phyloP scores from a whole-genome alignment of 2,888 invertebrate species.

The Micropterix aruncella region DNA sequence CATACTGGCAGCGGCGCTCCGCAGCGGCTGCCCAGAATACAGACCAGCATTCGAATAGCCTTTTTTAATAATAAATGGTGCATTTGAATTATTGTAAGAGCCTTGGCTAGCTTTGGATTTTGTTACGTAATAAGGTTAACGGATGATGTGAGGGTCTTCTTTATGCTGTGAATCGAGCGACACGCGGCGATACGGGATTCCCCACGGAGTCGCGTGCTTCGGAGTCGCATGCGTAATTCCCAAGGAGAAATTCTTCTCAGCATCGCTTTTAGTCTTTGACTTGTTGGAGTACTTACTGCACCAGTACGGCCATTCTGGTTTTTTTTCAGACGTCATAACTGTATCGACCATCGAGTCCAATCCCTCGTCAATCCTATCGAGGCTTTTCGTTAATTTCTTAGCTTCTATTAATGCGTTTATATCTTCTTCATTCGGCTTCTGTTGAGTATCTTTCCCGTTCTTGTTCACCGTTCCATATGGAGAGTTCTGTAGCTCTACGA shows the following conservation, averaged over 20 bases:
- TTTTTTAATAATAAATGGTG: slow-evolving; percentile 42
- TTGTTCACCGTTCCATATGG: slow-evolving; percentile 9
- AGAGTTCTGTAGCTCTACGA: slow-evolving; percentile 29
- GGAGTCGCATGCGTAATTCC: slow-evolving; percentile 16
- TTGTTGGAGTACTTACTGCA: slow-evolving; percentile 25
- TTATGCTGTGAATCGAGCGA: slow-evolving; percentile 9
- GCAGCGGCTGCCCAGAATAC: slow-evolving; percentile 42
- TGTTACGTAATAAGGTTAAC: slow-evolving; percentile 25
- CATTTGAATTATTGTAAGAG: slow-evolving; percentile 21
- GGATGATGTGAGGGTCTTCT: slow-evolving; percentile 8
- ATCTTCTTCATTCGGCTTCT: slow-evolving; percentile 10
- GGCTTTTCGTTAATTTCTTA: slow-evolving; percentile 54
- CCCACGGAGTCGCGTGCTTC: slow-evolving; percentile 2
- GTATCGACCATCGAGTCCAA: slow-evolving; percentile 59
- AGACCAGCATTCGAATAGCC: slow-evolving; percentile 49
- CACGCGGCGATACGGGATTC: slow-evolving; percentile 2
- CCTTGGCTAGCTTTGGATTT: slow-evolving; percentile 23
- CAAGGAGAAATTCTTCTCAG: slow-evolving; percentile 19
- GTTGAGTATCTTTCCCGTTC: slow-evolving; percentile 8
- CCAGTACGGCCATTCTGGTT: slow-evolving; percentile 28
- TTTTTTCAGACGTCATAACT: slow-evolving; percentile 45
- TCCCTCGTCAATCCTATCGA: slow-evolving; percentile 64
- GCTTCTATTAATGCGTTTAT: slow-evolving; percentile 42
- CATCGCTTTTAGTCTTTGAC: slow-evolving; percentile 28
- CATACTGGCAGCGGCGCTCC: slow-evolving; percentile 34